These are phyloP conservation scores for Drosophila neoperkinsi DNA, from an alignment of 2,888 invertebrate genomes.

Conservation along the genomic window DNA sequence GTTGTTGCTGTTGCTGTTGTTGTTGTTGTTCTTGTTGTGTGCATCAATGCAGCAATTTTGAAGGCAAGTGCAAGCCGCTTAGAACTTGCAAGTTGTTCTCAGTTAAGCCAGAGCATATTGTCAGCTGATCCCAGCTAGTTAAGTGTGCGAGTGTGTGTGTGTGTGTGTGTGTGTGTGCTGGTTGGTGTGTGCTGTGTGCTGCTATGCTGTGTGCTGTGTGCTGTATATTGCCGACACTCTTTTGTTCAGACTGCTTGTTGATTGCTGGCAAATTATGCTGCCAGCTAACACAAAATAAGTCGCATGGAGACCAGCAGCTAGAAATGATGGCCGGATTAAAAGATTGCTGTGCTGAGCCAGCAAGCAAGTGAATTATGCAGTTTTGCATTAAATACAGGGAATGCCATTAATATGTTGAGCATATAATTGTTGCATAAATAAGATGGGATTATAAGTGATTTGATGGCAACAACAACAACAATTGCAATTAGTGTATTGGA, in stretches of 20 bases:
- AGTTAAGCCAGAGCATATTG: conserved; percentile 41
- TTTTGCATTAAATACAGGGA: not conserved
- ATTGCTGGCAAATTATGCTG: conserved; percentile 26
- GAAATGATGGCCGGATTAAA: conserved; percentile 36
- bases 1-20: conserved; percentile 18
- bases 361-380: conserved; percentile 6
- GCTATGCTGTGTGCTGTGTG: conserved; percentile 3
- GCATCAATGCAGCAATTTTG: conserved; percentile 31
- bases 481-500: not conserved
- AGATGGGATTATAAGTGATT: not conserved
- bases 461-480: not conserved
- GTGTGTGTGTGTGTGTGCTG: conserved; percentile 13
- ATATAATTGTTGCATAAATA: not conserved
- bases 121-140: conserved; percentile 47
- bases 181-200: not conserved
- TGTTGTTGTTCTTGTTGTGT: conserved; percentile 25
- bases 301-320: conserved; percentile 15
- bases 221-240: conserved; percentile 5
- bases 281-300: conserved; percentile 10
- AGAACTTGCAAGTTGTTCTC: conserved; percentile 19
- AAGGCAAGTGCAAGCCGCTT: conserved; percentile 57
- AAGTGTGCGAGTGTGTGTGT: not conserved
- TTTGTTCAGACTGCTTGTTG: conserved; percentile 19
- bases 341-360: not conserved
- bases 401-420: not conserved